Base-by-base conservation (phyloP, 1,140 invertebrate species). In the Drosophila teissieri region DNA sequence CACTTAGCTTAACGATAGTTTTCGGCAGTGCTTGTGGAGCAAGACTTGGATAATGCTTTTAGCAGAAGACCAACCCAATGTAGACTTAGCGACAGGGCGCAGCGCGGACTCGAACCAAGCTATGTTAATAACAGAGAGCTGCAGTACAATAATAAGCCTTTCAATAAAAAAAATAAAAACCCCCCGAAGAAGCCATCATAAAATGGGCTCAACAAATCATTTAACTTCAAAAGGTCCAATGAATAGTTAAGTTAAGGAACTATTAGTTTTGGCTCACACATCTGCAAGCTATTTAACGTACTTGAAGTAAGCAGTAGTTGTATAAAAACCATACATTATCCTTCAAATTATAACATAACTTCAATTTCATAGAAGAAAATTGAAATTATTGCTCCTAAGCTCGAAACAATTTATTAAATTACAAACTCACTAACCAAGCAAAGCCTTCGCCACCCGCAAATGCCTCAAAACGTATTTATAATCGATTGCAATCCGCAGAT, bases 401-500 rank as follows among this genome's bases (percentile, higher is more conserved):
- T 15, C 49, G 40, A 22, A 42, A 22, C 60, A 22, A 42, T 60
- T 58, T 34, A 24, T 15, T 11, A 68, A 68, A 44, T 53, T 37
- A 68, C 46, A 45, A 61, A 65, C 42, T 64, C 40, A 45, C 27
- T 24, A 2, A n/a, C 6, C 46, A 27, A 24, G 31, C 19, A 27
- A 65, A 67, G 44, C 37, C 64, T 68, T 68, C 61, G 17, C 19
- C 27, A 40, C 24, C n/a, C 53, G 36, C 57, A 49, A 62, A 44
- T 52, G 46, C 22, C 24, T 44, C 12, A 65, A 8, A 75, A 52
- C 22, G 60, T 56, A 57, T 45, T 53, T 65, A 36, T 75, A 75
- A 75, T 75, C 61, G 61, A 75, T 75, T 57, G 49, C 24, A 56
- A 76, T 70, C 45, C 67, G 64, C 64, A 67, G 61, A 75, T 75